Percentiles rank a stretch among this genome's conserved stretches.
phyloP scores from a whole-genome alignment of 2,797 vertebrate species.

The Cossypha dichroa region DNA sequence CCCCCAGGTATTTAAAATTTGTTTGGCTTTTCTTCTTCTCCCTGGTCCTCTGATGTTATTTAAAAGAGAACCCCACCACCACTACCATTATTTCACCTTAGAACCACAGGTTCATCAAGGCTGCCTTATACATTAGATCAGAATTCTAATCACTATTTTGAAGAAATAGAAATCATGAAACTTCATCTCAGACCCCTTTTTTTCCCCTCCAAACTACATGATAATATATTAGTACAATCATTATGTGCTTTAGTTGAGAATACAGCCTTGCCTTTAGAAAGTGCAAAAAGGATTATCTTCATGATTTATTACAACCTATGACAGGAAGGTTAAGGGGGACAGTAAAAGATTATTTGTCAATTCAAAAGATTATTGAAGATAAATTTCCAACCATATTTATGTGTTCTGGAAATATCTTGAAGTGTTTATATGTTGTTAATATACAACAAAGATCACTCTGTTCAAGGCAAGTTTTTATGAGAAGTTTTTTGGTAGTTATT shows the following conservation, averaged over 20 bases:
- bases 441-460: not conserved
- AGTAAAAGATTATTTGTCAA: not conserved
- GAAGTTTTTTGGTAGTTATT: not conserved
- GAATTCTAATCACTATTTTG: not conserved
- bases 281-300: not conserved
- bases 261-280: not conserved
- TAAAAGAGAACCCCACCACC: not conserved
- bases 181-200: not conserved
- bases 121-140: not conserved
- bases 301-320: not conserved
- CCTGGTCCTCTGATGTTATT: not conserved
- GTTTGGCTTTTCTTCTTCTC: not conserved
- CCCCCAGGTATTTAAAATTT: not conserved
- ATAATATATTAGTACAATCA: accelerated
- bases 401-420: not conserved
- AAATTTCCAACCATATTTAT: not conserved
- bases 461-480: not conserved
- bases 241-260: not conserved
- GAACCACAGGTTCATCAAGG: not conserved
- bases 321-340: not conserved
- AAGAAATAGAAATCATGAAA: not conserved
- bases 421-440: not conserved
- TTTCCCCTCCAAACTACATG: accelerated
- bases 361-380: not conserved
- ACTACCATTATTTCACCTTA: not conserved